Percentiles rank a stretch among this genome's conserved stretches.
Evolutionary conservation across 92 coral and sea anemone species (phyloP).

Genomic region (Parazoanthus darwini): DNA sequence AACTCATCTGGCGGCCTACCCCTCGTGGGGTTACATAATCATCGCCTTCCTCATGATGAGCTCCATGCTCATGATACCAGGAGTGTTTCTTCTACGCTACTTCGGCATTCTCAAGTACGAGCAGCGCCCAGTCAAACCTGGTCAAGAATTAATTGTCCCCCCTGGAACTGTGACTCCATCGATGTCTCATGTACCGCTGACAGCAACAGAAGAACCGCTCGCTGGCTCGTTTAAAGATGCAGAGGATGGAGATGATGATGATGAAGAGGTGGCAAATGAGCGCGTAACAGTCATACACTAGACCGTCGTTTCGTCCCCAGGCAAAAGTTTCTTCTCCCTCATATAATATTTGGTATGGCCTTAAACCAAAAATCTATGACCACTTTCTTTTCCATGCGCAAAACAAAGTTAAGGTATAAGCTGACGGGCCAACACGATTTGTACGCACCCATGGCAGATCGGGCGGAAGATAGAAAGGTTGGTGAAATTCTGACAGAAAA

Average conservation of each 20-base stretch:
- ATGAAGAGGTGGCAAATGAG: constrained; percentile 24
- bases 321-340: background rate
- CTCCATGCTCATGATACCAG: constrained; percentile 67
- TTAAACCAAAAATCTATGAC: no score
- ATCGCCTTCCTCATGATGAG: constrained; percentile 62
- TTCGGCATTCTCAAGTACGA: constrained; percentile 68
- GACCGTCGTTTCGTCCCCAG: background rate
- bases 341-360: no score
- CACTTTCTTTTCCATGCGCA: background rate
- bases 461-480: no score
- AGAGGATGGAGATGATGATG: constrained; percentile 38
- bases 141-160: constrained; percentile 57
- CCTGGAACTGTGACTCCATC: constrained; percentile 75
- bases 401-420: no score
- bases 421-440: no score
- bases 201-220: constrained; percentile 71
- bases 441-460: no score
- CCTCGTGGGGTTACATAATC: constrained; percentile 73
- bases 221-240: constrained; percentile 56
- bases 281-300: constrained; percentile 36
- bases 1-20: constrained; percentile 55
- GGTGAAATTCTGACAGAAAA: no score
- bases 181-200: constrained; percentile 70
- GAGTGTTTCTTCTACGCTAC: constrained; percentile 65
- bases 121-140: constrained; percentile 45